Percentiles rank a stretch among this genome's conserved stretches.
These are phyloP conservation scores for Lota lota DNA, from an alignment of 2,113 vertebrate species.

Conservation along the genomic window DNA sequence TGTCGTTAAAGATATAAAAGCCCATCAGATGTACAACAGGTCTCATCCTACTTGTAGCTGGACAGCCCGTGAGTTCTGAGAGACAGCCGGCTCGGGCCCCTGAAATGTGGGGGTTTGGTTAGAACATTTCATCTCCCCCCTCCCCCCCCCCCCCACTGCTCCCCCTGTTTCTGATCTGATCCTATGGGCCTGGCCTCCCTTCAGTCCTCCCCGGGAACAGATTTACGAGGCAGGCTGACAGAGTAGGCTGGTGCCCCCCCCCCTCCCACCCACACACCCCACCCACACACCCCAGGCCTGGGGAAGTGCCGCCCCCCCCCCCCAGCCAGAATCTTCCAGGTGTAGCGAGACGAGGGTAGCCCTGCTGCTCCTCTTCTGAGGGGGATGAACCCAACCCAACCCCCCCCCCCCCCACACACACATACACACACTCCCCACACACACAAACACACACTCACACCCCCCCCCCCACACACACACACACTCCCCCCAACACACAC, in stretches of 20 bases:
- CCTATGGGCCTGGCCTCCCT: constrained; percentile 41
- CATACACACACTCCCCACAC: too few species aligned
- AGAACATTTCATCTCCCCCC: constrained; percentile 22
- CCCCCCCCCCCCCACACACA: too few species aligned
- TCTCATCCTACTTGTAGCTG: background rate
- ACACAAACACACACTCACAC: background rate
- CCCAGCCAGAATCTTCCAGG: constrained; percentile 64
- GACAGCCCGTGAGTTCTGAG: too few species aligned
- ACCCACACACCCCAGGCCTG: constrained; percentile 31
- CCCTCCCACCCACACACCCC: constrained; percentile 11
- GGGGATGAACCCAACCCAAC: too few species aligned
- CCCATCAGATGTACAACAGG: too few species aligned
- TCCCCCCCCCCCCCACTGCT: constrained; percentile 37
- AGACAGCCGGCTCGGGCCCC: too few species aligned
- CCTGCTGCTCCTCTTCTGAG: too few species aligned
- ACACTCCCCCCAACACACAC: constrained; percentile 31
- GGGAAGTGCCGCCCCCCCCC: constrained; percentile 49
- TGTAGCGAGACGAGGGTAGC: constrained; percentile 35
- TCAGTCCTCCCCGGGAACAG: constrained; percentile 37
- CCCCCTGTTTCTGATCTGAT: constrained; percentile 48
- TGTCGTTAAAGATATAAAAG: too few species aligned
- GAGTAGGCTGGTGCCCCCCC: constrained; percentile 19
- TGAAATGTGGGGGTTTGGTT: too few species aligned
- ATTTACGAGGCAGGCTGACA: constrained; percentile 71
- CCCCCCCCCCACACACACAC: constrained; percentile 27